These are phyloP conservation scores for Hypomecis atomaria DNA, from an alignment of 2,888 invertebrate genomes.

Conservation along the genomic window DNA sequence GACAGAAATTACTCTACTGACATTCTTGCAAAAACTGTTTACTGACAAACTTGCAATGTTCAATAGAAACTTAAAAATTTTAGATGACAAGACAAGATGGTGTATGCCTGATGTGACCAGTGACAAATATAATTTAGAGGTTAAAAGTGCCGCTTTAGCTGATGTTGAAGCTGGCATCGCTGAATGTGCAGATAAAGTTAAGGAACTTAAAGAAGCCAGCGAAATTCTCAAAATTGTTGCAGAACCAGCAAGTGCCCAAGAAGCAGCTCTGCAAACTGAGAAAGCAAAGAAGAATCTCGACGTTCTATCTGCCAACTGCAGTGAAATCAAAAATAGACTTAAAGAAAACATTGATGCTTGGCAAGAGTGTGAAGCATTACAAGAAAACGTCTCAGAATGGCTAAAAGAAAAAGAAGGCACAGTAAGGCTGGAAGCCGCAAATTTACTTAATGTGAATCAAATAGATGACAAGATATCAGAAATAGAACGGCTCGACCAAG, in stretches of 20 bases:
- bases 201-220: constrained; percentile 89
- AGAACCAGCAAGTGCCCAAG: constrained; percentile 87
- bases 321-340: constrained; percentile 87
- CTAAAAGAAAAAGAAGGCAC: constrained; percentile 91
- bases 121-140: constrained; percentile 96
- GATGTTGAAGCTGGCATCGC: constrained; percentile 90
- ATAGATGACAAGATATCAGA: constrained; percentile 89
- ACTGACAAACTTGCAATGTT: constrained; percentile 93
- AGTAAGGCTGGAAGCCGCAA: constrained; percentile 89
- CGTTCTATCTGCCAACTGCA: constrained; percentile 87
- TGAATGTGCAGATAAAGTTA: constrained; percentile 88
- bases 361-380: constrained; percentile 91
- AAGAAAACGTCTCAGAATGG: constrained; percentile 91
- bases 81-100: constrained; percentile 96
- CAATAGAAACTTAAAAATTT: constrained; percentile 91
- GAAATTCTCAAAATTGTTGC: constrained; percentile 90
- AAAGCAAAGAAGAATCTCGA: constrained; percentile 89
- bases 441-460: constrained; percentile 87
- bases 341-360: constrained; percentile 90
- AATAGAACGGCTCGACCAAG: constrained; percentile 85
- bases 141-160: constrained; percentile 91
- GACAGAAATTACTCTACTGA: constrained; percentile 90
- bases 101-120: constrained; percentile 95
- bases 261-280: constrained; percentile 88
- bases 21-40: constrained; percentile 94